Evolutionary conservation across 2,888 invertebrate genomes (phyloP).

Genomic region (Galeruca laticollis): DNA sequence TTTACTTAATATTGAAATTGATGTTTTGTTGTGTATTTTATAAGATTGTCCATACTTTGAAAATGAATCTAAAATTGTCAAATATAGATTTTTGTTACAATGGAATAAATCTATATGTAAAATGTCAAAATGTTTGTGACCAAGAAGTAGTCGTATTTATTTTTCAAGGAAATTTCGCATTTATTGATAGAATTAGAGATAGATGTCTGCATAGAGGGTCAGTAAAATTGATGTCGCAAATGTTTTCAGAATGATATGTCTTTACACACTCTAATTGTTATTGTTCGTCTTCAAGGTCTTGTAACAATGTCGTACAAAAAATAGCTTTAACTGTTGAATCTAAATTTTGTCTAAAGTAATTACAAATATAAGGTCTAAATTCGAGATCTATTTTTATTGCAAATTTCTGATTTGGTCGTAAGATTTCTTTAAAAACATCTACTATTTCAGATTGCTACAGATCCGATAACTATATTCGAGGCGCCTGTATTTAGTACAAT

Average conservation of each 20-base stretch:
- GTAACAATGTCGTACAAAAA: conserved; percentile 23
- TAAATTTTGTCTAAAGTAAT: conserved; percentile 29
- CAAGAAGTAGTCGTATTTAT: conserved; percentile 11
- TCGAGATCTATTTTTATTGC: conserved; percentile 3
- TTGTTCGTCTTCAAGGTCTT: conserved; percentile 10
- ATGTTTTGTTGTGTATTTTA: not conserved
- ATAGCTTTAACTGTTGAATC: conserved; percentile 37
- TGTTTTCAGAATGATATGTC: conserved; percentile 59
- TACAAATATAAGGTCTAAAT: conserved; percentile 10
- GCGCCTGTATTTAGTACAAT: conserved; percentile 33
- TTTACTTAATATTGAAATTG: conserved; percentile 1
- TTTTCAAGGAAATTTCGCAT: not conserved
- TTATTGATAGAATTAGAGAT: not conserved
- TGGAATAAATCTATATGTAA: too few relatives aligned
- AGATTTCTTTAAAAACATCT: not conserved
- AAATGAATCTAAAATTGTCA: not conserved
- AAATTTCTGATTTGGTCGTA: conserved; percentile 19
- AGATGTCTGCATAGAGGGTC: conserved; percentile 49
- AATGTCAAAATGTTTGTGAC: not conserved
- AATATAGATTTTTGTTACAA: too few relatives aligned
- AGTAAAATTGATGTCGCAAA: conserved; percentile 70
- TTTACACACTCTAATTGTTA: not conserved
- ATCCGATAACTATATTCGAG: conserved; percentile 22
- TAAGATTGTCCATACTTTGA: conserved; percentile 3
- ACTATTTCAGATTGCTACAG: conserved; percentile 14